Base-by-base conservation (phyloP, 2,797 vertebrate species). In the Poecilia gillii region DNA sequence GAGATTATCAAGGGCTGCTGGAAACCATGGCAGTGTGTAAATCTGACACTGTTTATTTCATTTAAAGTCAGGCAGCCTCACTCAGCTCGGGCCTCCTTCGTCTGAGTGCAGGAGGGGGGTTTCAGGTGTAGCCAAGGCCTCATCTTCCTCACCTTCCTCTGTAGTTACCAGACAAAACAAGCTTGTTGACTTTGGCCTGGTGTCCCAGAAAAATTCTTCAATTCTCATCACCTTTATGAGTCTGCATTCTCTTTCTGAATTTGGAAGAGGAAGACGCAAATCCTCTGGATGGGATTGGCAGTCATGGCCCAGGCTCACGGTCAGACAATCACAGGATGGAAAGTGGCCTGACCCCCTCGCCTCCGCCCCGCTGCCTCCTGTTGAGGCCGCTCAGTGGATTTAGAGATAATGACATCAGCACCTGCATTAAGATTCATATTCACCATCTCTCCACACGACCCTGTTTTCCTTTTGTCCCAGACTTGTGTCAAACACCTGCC, bases 401-500 rank as follows among this genome's bases (percentile, higher is more conserved):
- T 93, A 84, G 87, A 94, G 91, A 94, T 94, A 94, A 94, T 94
- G 93, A 94, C 92, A 93, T 90, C 81, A 88, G 87, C 83, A 86
- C 88, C 87, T 84, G 91, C 89, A 92, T 93, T 94, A 93, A 94
- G 91, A 93, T 94, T 94, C 91, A 89, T 88, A 93, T 94, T 93
- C 93, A 93, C 92, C 87, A 86, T 94, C 91, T 93, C 91, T 85
- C 78, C 83, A 77, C 89, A 86, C 57, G 77, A 92, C 91, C 91
- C 82, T 68, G 41, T 90, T 88, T 92, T 83, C 85, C 84, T 91
- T 53, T 93, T 94, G 93, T 95, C 89, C 86, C 82, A 81, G 86
- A 81, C 87, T 77, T 2, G 66, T 89, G 89, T 91, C 91, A 91
- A 86, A 92, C 88, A 85, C 86, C 89, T 81, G 1, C 8, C 39